Evolutionary conservation across 2,797 vertebrate genomes (phyloP).

Genomic region (Aselliscus stoliczkanus): DNA sequence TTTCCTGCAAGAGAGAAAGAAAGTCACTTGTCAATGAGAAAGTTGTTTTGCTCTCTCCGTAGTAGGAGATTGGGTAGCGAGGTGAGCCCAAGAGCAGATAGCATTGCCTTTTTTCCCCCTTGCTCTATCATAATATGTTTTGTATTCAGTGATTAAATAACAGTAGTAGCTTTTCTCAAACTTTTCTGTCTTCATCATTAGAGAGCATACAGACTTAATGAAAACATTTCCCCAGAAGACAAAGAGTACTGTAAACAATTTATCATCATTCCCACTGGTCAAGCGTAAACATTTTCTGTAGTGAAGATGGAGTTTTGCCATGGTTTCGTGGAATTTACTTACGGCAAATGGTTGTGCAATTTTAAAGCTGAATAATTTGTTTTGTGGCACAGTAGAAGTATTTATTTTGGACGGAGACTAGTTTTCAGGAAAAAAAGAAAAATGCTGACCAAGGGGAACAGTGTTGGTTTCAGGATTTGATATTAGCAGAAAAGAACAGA

Average conservation of each 20-base stretch:
- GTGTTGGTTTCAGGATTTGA: not conserved
- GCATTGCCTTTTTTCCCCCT: accelerated
- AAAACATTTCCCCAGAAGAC: slow-evolving; percentile 42
- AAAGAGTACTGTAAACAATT: slow-evolving; percentile 50
- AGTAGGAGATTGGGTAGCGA: not conserved
- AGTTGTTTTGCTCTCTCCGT: not conserved
- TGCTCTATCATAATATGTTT: not conserved
- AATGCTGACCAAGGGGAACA: slow-evolving; percentile 41
- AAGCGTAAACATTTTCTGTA: slow-evolving; percentile 52
- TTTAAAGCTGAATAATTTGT: slow-evolving; percentile 59
- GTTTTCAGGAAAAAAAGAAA: slow-evolving; percentile 20
- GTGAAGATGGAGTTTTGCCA: not conserved
- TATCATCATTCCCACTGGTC: slow-evolving; percentile 38
- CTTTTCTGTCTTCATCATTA: slow-evolving; percentile 16
- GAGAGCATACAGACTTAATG: slow-evolving; percentile 3
- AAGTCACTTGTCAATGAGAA: not conserved
- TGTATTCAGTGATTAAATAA: not conserved
- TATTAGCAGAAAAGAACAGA: not conserved
- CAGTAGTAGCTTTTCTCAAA: not conserved
- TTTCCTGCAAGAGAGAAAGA: not conserved
- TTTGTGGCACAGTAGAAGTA: slow-evolving; percentile 56
- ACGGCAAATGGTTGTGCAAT: slow-evolving; percentile 8
- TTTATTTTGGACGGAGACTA: slow-evolving; percentile 52
- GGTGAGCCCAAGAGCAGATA: not conserved
- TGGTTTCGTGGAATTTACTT: slow-evolving; percentile 37